These are phyloP conservation scores for Pristionchus arcanus DNA, from an alignment of 2,888 invertebrate genomes.

Conservation along the genomic window DNA sequence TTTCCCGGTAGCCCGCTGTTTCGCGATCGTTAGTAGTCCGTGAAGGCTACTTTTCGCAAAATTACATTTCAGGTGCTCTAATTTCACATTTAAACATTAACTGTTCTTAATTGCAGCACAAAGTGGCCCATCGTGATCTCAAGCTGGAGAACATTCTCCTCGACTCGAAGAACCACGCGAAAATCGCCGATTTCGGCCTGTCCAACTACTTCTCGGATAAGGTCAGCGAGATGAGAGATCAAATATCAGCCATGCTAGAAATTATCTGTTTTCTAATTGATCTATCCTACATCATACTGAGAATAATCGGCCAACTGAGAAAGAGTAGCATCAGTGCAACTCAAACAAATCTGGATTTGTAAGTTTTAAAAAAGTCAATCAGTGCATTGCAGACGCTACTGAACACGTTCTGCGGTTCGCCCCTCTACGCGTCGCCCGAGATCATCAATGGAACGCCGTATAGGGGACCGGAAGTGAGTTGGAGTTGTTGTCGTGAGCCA, in stretches of 20 bases:
- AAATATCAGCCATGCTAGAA: too few relatives aligned
- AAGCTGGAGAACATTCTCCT: constrained; percentile 82
- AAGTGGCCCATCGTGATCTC: constrained; percentile 82
- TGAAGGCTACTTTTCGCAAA: too few relatives aligned
- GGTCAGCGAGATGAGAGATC: constrained; percentile 47
- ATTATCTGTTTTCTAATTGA: too few relatives aligned
- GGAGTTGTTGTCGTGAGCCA: background rate
- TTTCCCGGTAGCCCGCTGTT: background rate
- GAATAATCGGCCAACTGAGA: too few relatives aligned
- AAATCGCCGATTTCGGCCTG: constrained; percentile 98
- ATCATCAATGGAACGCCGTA: constrained; percentile 82
- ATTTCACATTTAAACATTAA: background rate
- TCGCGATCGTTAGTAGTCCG: background rate
- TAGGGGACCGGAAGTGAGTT: constrained; percentile 92
- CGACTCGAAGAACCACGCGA: constrained; percentile 80
- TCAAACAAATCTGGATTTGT: background rate
- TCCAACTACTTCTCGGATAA: constrained; percentile 88
- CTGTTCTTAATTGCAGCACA: constrained; percentile 72
- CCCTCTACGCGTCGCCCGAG: constrained; percentile 81
- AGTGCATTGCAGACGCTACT: constrained; percentile 76
- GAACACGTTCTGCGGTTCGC: constrained; percentile 82
- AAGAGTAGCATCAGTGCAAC: background rate
- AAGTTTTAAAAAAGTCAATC: background rate
- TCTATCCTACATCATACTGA: too few relatives aligned
- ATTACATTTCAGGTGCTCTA: too few relatives aligned